These are phyloP conservation scores for Heliconius ethilla DNA, from an alignment of 2,888 invertebrate genomes.

Conservation along the genomic window DNA sequence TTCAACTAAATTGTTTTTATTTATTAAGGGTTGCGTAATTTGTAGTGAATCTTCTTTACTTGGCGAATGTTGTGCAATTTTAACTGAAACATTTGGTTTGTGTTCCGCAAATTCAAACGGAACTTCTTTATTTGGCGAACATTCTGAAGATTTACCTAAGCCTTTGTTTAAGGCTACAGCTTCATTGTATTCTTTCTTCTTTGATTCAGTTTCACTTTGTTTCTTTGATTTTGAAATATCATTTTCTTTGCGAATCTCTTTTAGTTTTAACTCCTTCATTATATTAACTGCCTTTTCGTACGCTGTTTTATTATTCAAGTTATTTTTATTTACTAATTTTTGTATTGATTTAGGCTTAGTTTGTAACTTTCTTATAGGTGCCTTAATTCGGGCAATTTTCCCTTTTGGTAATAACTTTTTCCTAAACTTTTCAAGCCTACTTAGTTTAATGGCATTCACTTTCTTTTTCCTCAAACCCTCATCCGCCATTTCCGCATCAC, in stretches of 20 bases:
- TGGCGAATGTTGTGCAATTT: not conserved
- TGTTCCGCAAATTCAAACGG: too few relatives aligned
- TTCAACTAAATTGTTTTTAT: not conserved
- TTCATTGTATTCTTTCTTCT: slow-evolving; percentile 13
- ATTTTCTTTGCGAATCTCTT: slow-evolving; percentile 42
- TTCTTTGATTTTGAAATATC: slow-evolving; percentile 24
- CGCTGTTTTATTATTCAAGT: slow-evolving; percentile 58
- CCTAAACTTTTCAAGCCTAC: slow-evolving; percentile 61
- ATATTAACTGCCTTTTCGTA: slow-evolving; percentile 68
- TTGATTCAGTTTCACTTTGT: slow-evolving; percentile 6
- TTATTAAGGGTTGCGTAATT: slow-evolving; percentile 16
- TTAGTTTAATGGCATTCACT: slow-evolving; percentile 53
- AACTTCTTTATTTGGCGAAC: not conserved
- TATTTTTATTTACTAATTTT: slow-evolving; percentile 44
- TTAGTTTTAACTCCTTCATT: slow-evolving; percentile 60
- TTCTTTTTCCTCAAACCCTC: slow-evolving; percentile 34
- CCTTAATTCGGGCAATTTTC: slow-evolving; percentile 57
- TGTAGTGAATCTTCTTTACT: not conserved
- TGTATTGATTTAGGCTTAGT: slow-evolving; percentile 48
- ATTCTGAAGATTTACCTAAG: not conserved
- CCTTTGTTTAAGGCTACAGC: not conserved
- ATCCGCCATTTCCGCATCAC: slow-evolving; percentile 15
- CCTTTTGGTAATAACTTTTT: slow-evolving; percentile 58
- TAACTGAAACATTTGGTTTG: not conserved
- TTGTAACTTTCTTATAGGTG: slow-evolving; percentile 44